Evolutionary conservation across 2,888 invertebrate genomes (phyloP), one percentile per base, ranked within the genome.

Genomic region (Podotricha telesiphe): DNA sequence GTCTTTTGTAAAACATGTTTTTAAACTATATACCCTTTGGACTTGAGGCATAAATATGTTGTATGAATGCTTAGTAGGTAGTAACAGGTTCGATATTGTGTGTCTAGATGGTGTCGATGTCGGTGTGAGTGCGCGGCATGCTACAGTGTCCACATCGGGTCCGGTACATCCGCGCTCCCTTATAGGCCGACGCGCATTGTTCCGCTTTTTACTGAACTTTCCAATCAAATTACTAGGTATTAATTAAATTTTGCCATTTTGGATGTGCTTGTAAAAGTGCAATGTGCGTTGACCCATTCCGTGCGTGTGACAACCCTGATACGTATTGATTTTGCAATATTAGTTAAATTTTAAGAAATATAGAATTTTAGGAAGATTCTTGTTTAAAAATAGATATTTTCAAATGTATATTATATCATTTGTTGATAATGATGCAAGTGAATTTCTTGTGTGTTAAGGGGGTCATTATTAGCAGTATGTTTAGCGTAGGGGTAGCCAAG

Each of bases 41-140:
- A 37, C 8, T 19, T 19, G 19, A 48, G 48, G 11, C 48, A 19
- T 7, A 48, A 48, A 48, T 48, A 48, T n/a, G n/a, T n/a, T n/a
- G 37, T 37, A 37, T 8, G 10, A 37, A 4, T 37, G 8, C 37
- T 37, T 1, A 8, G 8, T 37, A 37, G n/a, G n/a, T 37, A 10
- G 0, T 3, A 19, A 48, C 47, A 22, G 47, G 47, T 47, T 19
- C 34, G 37, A 62, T 34, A 62, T 47, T 62, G 34, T 17, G 13
- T 7, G 2, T 47, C 28, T 78, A 80, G 78, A 81, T 79, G 81
- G 78, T 76, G 69, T 80, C 80, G 83, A 55, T 47, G 71, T 68
- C 68, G 84, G 71, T 69, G 71, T 66, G 68, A 20, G 68, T 68
- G 72, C 72, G 71, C 69, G 62, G 28, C 73, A 73, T 71, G 74